Evolutionary conservation across 2,888 invertebrate species (phyloP), one percentile per base, ranked within the genome.

Genomic region (Merodon equestris): DNA sequence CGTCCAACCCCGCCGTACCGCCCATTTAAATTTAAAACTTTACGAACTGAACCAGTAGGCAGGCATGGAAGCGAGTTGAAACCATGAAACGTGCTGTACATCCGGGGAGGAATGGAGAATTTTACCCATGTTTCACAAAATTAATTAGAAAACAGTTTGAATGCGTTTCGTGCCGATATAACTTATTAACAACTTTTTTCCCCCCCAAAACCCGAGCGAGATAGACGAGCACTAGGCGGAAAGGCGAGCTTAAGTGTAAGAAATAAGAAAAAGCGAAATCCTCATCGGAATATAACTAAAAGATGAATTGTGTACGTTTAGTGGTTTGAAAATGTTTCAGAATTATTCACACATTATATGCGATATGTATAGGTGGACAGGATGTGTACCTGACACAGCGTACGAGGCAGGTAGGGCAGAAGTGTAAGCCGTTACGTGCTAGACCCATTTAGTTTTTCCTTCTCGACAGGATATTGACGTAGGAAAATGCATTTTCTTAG

Each of bases 91-190:
- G n/a, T n/a, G n/a, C 27, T 27, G 27, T 27, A 7, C 27, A 27
- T 27, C 2, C 27, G 7, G 7, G 51, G 10, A 40, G 18, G 5
- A 17, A 45, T 27, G 48, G 56, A 38, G 72, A 71, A 72, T 76
- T 71, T 76, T 67, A 61, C 76, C 60, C 66, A 57, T 72, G 76
- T 67, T 76, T 61, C 66, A 66, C 36, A 71, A 76, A 76, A 71
- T 76, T 71, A 76, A 71, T 76, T 72, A 72, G 72, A 76, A 76
- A 72, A 71, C 72, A 61, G 72, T 76, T 76, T 72, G 72, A 76
- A 76, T 76, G 66, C 71, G 61, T 66, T 76, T 76, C 66, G 60
- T 76, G 72, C 66, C 76, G 72, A 76, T 72, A 71, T 53, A 67
- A 72, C 45, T 71, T 76, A 76, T 76, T 76, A 76, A 44, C 34